Evolutionary conservation across 2,888 invertebrate genomes (phyloP).

Genomic region (Scaeva pyrastri): DNA sequence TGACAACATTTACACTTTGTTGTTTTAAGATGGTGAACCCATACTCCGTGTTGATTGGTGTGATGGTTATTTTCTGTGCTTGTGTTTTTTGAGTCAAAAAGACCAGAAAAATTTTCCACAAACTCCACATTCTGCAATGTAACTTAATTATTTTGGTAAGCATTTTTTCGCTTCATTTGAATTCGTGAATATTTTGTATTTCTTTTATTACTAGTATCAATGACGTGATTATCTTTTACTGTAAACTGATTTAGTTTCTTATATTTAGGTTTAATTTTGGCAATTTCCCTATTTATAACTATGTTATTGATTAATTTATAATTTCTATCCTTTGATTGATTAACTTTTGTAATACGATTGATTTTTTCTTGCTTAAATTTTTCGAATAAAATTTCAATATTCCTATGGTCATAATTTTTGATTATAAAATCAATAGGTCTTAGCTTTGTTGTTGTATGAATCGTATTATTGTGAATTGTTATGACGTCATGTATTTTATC

Average conservation of each 20-base stretch:
- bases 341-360: background rate
- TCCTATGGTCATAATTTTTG: too few relatives aligned
- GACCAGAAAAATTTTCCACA: too few relatives aligned
- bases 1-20: background rate
- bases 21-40: background rate
- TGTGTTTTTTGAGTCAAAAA: too few relatives aligned
- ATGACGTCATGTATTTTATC: too few relatives aligned
- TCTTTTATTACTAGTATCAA: too few relatives aligned
- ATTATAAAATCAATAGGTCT: too few relatives aligned
- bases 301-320: background rate
- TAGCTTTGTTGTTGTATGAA: too few relatives aligned
- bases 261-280: background rate
- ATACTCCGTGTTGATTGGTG: constrained; percentile 2
- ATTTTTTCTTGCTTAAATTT: background rate
- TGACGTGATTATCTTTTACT: background rate
- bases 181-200: too few relatives aligned
- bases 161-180: too few relatives aligned
- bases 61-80: background rate
- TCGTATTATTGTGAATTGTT: too few relatives aligned
- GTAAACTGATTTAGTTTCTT: background rate
- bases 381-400: background rate
- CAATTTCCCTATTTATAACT: background rate
- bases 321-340: background rate
- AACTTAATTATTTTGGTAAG: too few relatives aligned
- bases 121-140: too few relatives aligned